These are phyloP conservation scores for Pteromalus puparum DNA, from an alignment of 1,140 invertebrate species.

Conservation along the genomic window DNA sequence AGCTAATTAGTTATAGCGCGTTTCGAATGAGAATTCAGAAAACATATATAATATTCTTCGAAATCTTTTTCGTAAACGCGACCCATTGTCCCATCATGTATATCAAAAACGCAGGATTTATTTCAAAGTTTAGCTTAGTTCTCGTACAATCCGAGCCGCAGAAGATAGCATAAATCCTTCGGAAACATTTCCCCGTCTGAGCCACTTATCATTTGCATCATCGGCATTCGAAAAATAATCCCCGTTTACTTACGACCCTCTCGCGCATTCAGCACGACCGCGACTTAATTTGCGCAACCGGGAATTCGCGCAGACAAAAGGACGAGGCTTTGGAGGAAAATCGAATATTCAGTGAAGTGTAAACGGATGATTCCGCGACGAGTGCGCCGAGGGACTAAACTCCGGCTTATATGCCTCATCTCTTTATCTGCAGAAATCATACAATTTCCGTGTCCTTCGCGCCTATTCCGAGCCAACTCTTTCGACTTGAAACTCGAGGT, in stretches of 20 bases:
- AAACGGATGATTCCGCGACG: not conserved
- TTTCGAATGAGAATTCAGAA: too few relatives aligned
- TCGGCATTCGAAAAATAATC: conserved; percentile 34
- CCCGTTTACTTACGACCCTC: not conserved
- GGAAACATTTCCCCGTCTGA: not conserved
- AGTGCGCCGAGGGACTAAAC: not conserved
- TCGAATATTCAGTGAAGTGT: not conserved
- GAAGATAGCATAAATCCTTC: not conserved
- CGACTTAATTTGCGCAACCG: not conserved
- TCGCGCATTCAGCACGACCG: not conserved
- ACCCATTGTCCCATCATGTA: too few relatives aligned
- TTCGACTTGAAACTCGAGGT: not conserved
- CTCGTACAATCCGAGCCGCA: not conserved
- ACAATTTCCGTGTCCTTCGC: not conserved
- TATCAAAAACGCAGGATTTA: too few relatives aligned
- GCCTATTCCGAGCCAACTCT: not conserved
- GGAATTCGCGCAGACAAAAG: not conserved
- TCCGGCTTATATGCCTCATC: not conserved
- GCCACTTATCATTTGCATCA: conserved; percentile 21
- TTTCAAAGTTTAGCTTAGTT: not conserved
- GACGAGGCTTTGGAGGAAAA: not conserved
- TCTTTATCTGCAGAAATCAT: not conserved
- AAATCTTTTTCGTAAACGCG: too few relatives aligned
- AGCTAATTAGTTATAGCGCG: too few relatives aligned
- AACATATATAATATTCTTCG: too few relatives aligned